Percentiles rank a stretch among this genome's conserved stretches.
Conservation (phyloP, 2,113 vertebrate species). For the Pomatorhinus ruficollis region DNA sequence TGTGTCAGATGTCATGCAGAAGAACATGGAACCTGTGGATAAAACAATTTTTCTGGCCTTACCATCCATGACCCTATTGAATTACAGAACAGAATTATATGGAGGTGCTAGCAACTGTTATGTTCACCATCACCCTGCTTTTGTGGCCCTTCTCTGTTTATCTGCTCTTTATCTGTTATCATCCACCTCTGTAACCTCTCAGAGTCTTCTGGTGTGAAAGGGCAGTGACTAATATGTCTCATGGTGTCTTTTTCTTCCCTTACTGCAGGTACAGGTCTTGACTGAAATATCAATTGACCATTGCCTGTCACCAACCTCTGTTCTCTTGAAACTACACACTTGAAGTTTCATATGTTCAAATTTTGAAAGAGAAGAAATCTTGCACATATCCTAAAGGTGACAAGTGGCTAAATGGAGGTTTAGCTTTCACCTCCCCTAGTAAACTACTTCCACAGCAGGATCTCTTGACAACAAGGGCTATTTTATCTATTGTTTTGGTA, state of each 20-base stretch:
- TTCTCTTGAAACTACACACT: neutral
- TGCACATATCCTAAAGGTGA: neutral
- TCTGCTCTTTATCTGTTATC: neutral
- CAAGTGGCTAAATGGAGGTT: neutral
- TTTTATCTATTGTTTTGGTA: neutral
- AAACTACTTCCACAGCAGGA: neutral
- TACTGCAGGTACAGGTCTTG: neutral
- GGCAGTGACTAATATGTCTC: neutral
- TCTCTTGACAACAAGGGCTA: neutral
- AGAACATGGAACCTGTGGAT: neutral
- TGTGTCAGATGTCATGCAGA: neutral
- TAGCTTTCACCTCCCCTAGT: neutral
- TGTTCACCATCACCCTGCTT: neutral
- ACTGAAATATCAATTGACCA: neutral
- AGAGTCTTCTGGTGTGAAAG: neutral
- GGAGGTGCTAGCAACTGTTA: neutral
- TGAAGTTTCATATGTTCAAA: neutral
- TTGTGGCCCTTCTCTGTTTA: neutral
- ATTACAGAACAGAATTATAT: neutral
- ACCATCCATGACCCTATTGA: neutral
- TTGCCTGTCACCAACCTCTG: neutral
- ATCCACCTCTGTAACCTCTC: neutral
- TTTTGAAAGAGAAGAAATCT: neutral
- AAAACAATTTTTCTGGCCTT: neutral
- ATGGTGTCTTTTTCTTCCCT: neutral